Percentiles rank a stretch among this genome's conserved stretches.
Evolutionary conservation across 2,113 vertebrate species (phyloP).

Genomic region (Empidonax alnorum): DNA sequence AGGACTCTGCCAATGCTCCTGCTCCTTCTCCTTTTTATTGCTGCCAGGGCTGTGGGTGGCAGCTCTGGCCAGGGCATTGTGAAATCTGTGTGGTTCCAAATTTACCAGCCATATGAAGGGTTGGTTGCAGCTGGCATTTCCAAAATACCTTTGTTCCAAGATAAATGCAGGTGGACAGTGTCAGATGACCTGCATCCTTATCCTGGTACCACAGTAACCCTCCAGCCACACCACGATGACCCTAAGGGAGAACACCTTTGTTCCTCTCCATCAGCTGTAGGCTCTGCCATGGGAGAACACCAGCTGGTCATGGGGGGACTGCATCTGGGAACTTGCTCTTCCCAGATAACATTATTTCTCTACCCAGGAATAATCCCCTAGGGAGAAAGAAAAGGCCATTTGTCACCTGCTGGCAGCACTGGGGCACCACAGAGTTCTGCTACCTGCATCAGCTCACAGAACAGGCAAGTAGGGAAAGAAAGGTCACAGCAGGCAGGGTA

Average conservation of each 20-base stretch:
- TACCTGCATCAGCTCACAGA: background rate
- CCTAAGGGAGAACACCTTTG: background rate
- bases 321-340: background rate
- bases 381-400: background rate
- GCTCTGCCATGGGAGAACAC: background rate
- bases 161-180: background rate
- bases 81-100: conserved; percentile 14
- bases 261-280: accelerated
- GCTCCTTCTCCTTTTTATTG: background rate
- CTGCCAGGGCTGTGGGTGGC: background rate
- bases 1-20: background rate
- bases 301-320: accelerated
- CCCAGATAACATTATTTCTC: background rate
- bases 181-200: accelerated
- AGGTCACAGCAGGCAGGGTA: accelerated
- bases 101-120: background rate
- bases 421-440: accelerated
- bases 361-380: background rate
- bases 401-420: background rate
- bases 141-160: background rate
- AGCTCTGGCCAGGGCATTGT: background rate
- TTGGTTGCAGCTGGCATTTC: background rate
- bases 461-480: background rate
- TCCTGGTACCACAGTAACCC: background rate
- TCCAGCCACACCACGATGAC: accelerated